Evolutionary conservation across 2,797 vertebrate species (phyloP).

Genomic region (Sus cebifrons): DNA sequence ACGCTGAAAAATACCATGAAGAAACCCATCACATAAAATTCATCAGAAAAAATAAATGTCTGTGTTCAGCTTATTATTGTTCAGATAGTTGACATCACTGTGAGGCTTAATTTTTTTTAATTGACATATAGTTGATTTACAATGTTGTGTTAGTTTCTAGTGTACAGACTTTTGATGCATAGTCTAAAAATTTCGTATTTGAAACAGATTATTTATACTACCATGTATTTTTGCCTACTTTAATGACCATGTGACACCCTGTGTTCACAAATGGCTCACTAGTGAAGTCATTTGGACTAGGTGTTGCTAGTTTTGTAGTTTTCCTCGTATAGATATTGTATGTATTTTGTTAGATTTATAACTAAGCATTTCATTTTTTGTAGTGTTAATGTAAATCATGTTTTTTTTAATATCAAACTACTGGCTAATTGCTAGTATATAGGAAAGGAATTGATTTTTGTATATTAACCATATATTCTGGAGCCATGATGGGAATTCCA

Average conservation of each 20-base stretch:
- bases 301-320: neutral
- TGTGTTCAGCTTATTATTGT: neutral
- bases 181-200: neutral
- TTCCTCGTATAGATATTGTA: neutral
- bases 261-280: neutral
- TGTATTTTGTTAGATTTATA: neutral
- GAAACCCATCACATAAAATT: neutral
- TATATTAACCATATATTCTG: neutral
- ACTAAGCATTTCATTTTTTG: neutral
- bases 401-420: neutral
- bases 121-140: neutral
- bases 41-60: slow-evolving; percentile 4
- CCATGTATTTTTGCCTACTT: neutral
- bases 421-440: neutral
- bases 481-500: too few species aligned
- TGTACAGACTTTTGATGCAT: neutral
- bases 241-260: neutral
- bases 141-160: neutral
- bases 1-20: too few species aligned
- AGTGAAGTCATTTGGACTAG: neutral
- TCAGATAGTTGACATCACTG: slow-evolving; percentile 1
- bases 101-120: neutral
- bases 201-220: neutral
- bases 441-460: neutral
- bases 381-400: neutral